Conservation (phyloP, 1,140 invertebrate genomes). For the Drosophila truncata region DNA sequence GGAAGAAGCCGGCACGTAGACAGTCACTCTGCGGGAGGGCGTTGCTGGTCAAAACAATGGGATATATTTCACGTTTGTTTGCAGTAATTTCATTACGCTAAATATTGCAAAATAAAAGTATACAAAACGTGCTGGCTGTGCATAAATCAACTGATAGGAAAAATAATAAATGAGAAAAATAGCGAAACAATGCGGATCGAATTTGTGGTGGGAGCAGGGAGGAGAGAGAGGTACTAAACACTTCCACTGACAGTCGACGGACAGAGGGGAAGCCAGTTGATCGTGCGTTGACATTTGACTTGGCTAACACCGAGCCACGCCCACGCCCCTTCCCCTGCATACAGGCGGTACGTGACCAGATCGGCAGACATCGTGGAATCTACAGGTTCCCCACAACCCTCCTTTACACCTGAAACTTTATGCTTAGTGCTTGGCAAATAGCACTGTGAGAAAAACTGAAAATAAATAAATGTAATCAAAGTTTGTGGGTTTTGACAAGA, state of each 20-base stretch:
- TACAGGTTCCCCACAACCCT: conserved; percentile 8
- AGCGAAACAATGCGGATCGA: conserved; percentile 29
- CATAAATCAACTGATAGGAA: conserved; percentile 48
- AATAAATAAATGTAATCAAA: too few species aligned
- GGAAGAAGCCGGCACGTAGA: conserved; percentile 15
- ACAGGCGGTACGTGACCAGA: conserved; percentile 43
- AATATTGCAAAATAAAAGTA: conserved; percentile 31
- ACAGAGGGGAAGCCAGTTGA: conserved; percentile 9
- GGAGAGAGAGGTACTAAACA: conserved; percentile 14
- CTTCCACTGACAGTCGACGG: conserved; percentile 1
- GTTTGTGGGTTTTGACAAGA: too few species aligned
- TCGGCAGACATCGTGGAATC: conserved; percentile 44
- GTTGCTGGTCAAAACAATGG: conserved; percentile 36
- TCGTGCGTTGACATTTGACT: conserved; percentile 64
- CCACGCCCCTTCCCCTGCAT: conserved; percentile 28
- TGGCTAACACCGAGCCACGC: conserved; percentile 38
- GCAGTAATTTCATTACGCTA: conserved; percentile 50
- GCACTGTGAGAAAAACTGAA: not conserved
- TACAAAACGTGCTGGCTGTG: conserved; percentile 16
- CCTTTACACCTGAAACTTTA: not conserved
- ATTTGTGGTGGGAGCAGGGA: not conserved
- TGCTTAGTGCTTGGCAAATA: conserved; percentile 1
- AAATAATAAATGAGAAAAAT: conserved; percentile 25
- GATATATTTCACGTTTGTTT: conserved; percentile 46
- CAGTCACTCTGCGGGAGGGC: conserved; percentile 5